phyloP scores from a whole-genome alignment of 2,888 invertebrate species.

The Xylophagus ater region DNA sequence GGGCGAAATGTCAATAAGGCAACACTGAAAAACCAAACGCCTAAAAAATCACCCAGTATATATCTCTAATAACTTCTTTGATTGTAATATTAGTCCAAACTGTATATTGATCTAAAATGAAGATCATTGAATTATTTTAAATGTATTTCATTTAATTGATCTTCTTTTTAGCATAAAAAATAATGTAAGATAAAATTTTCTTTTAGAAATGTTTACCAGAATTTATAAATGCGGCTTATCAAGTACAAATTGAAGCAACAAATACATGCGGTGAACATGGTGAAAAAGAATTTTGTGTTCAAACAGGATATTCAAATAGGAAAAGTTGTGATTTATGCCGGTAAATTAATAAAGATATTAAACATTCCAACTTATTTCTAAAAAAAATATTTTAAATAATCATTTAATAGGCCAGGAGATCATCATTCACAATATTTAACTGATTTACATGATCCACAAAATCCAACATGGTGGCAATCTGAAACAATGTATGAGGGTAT shows the following conservation, averaged over 20 bases:
- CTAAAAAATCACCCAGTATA: too few species aligned
- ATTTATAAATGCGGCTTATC: slow-evolving; percentile 93
- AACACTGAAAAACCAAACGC: too few species aligned
- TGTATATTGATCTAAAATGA: too few species aligned
- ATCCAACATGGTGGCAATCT: slow-evolving; percentile 95
- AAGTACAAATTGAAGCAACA: slow-evolving; percentile 78
- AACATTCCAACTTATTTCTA: background rate
- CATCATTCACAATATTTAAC: slow-evolving; percentile 72
- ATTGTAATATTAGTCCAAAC: too few species aligned
- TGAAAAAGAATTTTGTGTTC: slow-evolving; percentile 75
- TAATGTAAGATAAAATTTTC: too few species aligned
- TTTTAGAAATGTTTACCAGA: slow-evolving; percentile 87
- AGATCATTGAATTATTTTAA: too few species aligned
- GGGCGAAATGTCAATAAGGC: too few species aligned
- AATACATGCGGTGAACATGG: slow-evolving; percentile 89
- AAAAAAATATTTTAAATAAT: background rate
- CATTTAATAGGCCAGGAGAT: slow-evolving; percentile 38
- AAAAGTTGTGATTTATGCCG: slow-evolving; percentile 76
- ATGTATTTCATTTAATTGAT: too few species aligned
- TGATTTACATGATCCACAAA: slow-evolving; percentile 81
- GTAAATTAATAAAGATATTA: slow-evolving; percentile 32
- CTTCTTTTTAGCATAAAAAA: too few species aligned
- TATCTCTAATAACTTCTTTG: too few species aligned
- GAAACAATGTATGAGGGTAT: slow-evolving; percentile 94
- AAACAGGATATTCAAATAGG: slow-evolving; percentile 66